Base-by-base conservation (phyloP, 2,113 vertebrate genomes). In the Vulpes ferrilata region DNA sequence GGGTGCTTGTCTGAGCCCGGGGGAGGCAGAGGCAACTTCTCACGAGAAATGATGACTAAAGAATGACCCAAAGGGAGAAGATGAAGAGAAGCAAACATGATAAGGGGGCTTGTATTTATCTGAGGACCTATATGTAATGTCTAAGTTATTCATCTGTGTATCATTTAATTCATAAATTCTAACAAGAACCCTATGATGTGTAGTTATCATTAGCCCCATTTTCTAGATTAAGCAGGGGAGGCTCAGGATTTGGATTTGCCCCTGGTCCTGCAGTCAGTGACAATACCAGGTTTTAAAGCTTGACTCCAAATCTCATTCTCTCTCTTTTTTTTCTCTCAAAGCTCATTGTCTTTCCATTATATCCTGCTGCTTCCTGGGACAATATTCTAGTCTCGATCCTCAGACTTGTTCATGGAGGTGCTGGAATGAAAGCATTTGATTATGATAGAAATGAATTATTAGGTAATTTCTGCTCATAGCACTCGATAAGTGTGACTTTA, bases 351-450 rank as follows among this genome's bases (percentile, higher is more conserved):
- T 86, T 92, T 65, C 8, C 25, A 12, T 74, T 73, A 16, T 1
- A 32, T 7, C n/a, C 57, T 71, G 53, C n/a, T 92, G 53, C 27
- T 87, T 86, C 27, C 79, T 43, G 51, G 57, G 64, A 74, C 38
- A 51, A 3, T 22, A 2, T 27, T 80, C 22, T 4, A 11, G 25
- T 57, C 22, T 85, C 13, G 32, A 0, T 95, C 60, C 74, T 71
- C 43, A 51, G 11, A 25, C n/a, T 67, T 69, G 35, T 65, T 30
- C n/a, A 22, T 2, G 57, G 25, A 59, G 17, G n/a, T 94, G 38
- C 32, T 38, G 69, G 15, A 64, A 69, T 65, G 89, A 90, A 96
- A 67, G 10, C 30, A 73, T 83, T 95, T 73, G 78, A 87, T 94
- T 69, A 43, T 35, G 5, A 78, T 27, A 32, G 51, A 95, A 62